Evolutionary conservation across 1,140 invertebrate species (phyloP).

Genomic region (Drosophila tani): DNA sequence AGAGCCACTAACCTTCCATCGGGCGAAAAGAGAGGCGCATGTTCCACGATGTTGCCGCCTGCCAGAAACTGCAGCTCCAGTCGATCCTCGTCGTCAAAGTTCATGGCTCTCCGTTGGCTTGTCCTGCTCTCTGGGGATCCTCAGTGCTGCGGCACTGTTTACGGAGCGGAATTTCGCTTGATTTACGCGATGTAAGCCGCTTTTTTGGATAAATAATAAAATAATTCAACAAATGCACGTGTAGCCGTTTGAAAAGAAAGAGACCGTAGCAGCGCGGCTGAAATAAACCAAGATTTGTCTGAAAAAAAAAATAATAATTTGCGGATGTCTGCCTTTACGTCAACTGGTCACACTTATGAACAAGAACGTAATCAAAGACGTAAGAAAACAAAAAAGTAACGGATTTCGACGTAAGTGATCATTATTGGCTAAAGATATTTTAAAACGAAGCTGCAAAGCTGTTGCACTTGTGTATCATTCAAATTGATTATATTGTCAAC

Average conservation of each 20-base stretch:
- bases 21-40: conserved; percentile 87
- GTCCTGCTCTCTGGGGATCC: background rate
- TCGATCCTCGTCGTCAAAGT: conserved; percentile 68
- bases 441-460: too few relatives aligned
- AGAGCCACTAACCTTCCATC: conserved; percentile 87
- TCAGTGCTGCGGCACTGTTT: conserved; percentile 29
- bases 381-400: too few relatives aligned
- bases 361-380: too few relatives aligned
- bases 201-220: conserved; percentile 14
- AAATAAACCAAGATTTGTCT: too few relatives aligned
- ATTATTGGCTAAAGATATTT: too few relatives aligned
- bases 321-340: too few relatives aligned
- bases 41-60: conserved; percentile 88
- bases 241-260: conserved; percentile 9
- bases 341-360: too few relatives aligned
- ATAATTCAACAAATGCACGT: conserved; percentile 48
- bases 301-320: too few relatives aligned
- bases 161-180: background rate
- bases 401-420: too few relatives aligned
- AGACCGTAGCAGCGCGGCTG: too few relatives aligned
- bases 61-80: conserved; percentile 84
- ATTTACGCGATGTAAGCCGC: background rate
- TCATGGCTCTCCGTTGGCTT: conserved; percentile 49
- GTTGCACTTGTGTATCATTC: too few relatives aligned
- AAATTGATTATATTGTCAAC: too few relatives aligned